These are phyloP conservation scores for Percina caprodes DNA, from an alignment of 2,113 vertebrate genomes.

Conservation along the genomic window DNA sequence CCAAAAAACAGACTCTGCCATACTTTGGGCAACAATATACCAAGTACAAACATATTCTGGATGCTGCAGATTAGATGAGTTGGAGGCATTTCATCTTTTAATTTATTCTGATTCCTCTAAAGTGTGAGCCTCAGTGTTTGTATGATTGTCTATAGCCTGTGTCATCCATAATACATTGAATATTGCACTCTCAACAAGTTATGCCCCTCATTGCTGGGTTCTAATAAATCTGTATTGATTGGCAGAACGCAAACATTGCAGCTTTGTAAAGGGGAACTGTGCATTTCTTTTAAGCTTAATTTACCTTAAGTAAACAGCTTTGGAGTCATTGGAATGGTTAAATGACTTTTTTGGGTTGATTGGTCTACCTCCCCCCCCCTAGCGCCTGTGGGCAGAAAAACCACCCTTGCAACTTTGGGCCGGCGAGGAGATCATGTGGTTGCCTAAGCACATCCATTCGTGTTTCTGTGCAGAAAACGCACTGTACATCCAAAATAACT, in stretches of 20 bases:
- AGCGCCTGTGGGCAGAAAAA: no score
- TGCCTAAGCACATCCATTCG: background rate
- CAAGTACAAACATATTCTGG: slow-evolving; percentile 25
- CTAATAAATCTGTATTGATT: slow-evolving; percentile 2
- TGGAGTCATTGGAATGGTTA: no score
- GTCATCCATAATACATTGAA: background rate
- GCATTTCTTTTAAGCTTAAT: no score
- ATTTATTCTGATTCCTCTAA: slow-evolving; percentile 37
- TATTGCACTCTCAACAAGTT: background rate
- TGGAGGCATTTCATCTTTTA: slow-evolving; percentile 28
- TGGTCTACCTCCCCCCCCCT: no score
- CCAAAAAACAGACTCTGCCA: slow-evolving; percentile 42
- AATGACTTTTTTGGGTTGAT: no score
- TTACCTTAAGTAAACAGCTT: no score
- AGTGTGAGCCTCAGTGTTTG: slow-evolving; percentile 7
- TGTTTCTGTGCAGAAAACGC: background rate
- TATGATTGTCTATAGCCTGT: slow-evolving; percentile 14
- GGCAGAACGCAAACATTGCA: background rate
- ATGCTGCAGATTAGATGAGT: slow-evolving; percentile 39
- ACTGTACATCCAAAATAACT: background rate
- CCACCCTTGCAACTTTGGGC: no score
- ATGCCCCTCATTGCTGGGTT: slow-evolving; percentile 5
- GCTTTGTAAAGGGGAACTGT: slow-evolving; percentile 12
- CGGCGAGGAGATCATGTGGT: background rate
- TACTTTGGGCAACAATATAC: slow-evolving; percentile 36